Evolutionary conservation across 2,113 vertebrate species (phyloP).

Genomic region (Archocentrus centrarchus): DNA sequence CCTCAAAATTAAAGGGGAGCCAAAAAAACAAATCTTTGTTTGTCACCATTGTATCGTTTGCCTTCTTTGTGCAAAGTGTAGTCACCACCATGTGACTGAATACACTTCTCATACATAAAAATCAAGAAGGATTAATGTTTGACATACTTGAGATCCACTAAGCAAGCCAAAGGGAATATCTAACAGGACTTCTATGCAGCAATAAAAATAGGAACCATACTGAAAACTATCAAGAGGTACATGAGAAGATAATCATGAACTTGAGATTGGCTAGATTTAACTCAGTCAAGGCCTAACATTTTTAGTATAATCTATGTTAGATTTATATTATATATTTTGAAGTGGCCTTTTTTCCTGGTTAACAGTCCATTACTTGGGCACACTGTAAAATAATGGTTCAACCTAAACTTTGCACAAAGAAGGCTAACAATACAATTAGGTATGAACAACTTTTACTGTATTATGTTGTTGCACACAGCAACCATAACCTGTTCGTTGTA

Average conservation of each 20-base stretch:
- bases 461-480: slow-evolving; percentile 15
- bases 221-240: not conserved
- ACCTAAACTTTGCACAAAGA: not conserved
- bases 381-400: not conserved
- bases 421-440: not conserved
- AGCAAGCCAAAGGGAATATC: not conserved
- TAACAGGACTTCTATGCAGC: not conserved
- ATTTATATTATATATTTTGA: not conserved
- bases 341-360: not conserved
- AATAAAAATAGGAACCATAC: not conserved
- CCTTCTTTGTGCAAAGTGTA: no score
- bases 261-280: not conserved
- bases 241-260: not conserved
- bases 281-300: not conserved
- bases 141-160: not conserved
- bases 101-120: not conserved
- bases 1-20: not conserved
- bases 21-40: not conserved
- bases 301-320: not conserved
- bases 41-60: not conserved
- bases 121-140: not conserved
- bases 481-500: no score
- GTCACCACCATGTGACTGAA: not conserved
- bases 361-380: no score
- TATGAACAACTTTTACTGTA: slow-evolving; percentile 12